Evolutionary conservation across 2,888 invertebrate species (phyloP).

Genomic region (Melanostoma mellinum): DNA sequence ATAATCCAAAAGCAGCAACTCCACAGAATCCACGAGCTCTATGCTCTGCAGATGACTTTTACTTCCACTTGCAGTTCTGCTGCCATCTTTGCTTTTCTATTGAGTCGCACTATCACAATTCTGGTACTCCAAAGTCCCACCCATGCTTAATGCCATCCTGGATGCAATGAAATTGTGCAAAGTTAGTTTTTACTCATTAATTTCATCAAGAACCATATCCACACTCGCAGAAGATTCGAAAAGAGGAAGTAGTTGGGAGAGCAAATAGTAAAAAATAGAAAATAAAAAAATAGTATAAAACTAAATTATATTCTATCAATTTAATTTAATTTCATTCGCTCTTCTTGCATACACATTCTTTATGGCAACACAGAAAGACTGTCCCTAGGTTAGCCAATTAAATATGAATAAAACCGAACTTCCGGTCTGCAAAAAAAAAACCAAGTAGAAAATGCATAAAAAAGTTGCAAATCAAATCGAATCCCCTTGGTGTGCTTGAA

Average conservation of each 20-base stretch:
- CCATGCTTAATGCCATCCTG: not conserved
- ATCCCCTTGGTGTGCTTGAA: slow-evolving; percentile 32
- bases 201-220: slow-evolving; percentile 46
- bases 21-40: not conserved
- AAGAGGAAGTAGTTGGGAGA: not conserved
- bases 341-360: not conserved
- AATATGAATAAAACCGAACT: slow-evolving; percentile 67
- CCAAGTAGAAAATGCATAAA: not conserved
- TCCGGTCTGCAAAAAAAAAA: slow-evolving; percentile 45
- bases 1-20: slow-evolving; percentile 40
- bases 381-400: slow-evolving; percentile 50
- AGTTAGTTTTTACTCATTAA: slow-evolving; percentile 64
- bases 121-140: not conserved
- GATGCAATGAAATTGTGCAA: slow-evolving; percentile 54
- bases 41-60: slow-evolving; percentile 39
- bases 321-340: slow-evolving; percentile 54
- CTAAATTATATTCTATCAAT: slow-evolving; percentile 37
- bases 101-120: too few species aligned
- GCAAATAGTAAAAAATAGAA: not conserved
- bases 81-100: not conserved
- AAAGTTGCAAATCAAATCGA: slow-evolving; percentile 52
- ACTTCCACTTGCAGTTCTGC: slow-evolving; percentile 5
- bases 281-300: not conserved
- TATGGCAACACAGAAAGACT: slow-evolving; percentile 20
- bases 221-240: slow-evolving; percentile 13